Evolutionary conservation across 2,113 vertebrate genomes (phyloP).

Genomic region (Manacus vitellinus): DNA sequence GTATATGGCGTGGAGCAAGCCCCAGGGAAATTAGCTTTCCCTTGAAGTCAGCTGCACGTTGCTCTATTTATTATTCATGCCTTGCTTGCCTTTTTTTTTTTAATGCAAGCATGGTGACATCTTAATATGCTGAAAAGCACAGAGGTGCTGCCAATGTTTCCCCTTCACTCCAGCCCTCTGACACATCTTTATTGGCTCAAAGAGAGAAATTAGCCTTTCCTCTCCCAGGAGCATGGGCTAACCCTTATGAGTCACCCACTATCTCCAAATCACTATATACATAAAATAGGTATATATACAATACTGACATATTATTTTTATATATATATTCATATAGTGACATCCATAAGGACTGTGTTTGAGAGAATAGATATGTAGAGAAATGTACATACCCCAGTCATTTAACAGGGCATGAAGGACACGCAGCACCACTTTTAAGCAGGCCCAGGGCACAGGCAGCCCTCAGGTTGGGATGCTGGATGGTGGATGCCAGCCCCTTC

Average conservation of each 20-base stretch:
- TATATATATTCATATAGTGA: background rate
- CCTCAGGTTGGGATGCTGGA: background rate
- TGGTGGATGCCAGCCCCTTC: background rate
- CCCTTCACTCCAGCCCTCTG: background rate
- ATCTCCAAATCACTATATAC: background rate
- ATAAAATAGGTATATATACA: background rate
- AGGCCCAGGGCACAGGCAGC: rapidly evolving
- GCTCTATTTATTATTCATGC: background rate
- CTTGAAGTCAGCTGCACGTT: background rate
- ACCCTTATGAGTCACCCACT: background rate
- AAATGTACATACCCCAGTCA: background rate
- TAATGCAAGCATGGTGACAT: background rate
- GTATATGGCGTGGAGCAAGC: background rate
- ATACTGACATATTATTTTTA: background rate
- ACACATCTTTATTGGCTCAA: background rate
- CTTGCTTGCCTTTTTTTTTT: background rate
- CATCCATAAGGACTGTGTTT: background rate
- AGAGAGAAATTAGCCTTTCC: background rate
- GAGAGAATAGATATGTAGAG: background rate
- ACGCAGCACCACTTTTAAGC: background rate
- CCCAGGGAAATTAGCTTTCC: constrained; percentile 12
- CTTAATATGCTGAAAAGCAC: background rate
- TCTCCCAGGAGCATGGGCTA: rapidly evolving
- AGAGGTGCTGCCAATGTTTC: background rate
- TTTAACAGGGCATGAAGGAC: background rate